phyloP scores from a whole-genome alignment of 2,888 invertebrate genomes.

The Harpalus rubripes region DNA sequence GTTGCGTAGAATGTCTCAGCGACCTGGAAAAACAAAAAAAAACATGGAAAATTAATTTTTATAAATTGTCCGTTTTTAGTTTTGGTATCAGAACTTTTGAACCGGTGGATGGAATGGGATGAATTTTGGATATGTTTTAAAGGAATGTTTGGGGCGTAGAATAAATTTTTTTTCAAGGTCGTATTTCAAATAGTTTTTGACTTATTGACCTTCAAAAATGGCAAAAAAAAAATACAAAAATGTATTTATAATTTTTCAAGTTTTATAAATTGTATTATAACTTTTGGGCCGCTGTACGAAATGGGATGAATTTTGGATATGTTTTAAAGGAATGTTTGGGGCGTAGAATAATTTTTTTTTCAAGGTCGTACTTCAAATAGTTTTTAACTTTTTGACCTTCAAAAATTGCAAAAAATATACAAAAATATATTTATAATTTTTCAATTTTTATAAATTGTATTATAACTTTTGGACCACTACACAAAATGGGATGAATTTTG shows the following conservation, averaged over 20 bases:
- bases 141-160: neutral
- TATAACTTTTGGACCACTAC: no score
- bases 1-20: constrained; percentile 87
- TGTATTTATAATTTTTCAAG: no score
- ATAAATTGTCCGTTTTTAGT: neutral
- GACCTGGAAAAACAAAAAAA: constrained; percentile 78
- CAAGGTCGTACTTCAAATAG: neutral
- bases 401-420: neutral
- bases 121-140: neutral
- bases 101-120: neutral
- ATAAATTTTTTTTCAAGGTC: neutral
- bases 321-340: neutral
- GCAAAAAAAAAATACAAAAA: no score
- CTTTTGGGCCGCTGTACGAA: neutral
- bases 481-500: neutral
- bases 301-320: neutral
- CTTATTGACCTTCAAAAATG: neutral
- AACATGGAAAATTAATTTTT: neutral
- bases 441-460: neutral
- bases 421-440: no score
- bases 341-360: neutral
- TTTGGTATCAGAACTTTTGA: neutral
- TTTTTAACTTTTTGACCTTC: neutral
- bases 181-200: neutral
- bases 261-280: neutral